Conservation (phyloP, 2,113 vertebrate species). For the Probosciger aterrimus region DNA sequence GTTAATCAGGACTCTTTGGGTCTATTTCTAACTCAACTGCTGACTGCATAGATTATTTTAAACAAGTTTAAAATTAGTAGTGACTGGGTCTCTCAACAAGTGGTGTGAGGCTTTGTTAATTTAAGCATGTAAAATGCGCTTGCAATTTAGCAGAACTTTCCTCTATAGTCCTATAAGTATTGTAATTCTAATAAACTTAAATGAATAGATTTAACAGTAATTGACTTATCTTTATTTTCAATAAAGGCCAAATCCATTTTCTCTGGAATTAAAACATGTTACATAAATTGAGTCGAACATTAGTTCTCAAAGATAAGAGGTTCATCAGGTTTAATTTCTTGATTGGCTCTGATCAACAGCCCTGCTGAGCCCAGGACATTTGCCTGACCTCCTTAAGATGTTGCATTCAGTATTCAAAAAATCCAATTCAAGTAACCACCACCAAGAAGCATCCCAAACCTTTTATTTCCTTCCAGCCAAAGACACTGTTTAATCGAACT, state of each 20-base stretch:
- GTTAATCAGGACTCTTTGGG: neutral
- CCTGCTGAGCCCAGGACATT: neutral
- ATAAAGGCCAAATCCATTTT: neutral
- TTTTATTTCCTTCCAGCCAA: neutral
- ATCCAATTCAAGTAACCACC: neutral
- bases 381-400: neutral
- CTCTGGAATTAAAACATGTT: neutral
- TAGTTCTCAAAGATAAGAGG: neutral
- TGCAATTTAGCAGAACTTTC: neutral
- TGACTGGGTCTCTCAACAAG: neutral
- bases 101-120: neutral
- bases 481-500: neutral
- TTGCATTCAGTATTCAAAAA: neutral
- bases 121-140: neutral
- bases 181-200: neutral
- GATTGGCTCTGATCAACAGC: neutral
- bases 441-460: neutral
- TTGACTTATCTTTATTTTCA: neutral
- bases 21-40: neutral
- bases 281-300: neutral
- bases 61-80: neutral
- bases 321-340: neutral
- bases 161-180: neutral
- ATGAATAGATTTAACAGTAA: neutral
- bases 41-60: neutral